These are phyloP conservation scores for Pachycephus smyrnensis DNA, from an alignment of 2,888 invertebrate species.

Conservation along the genomic window DNA sequence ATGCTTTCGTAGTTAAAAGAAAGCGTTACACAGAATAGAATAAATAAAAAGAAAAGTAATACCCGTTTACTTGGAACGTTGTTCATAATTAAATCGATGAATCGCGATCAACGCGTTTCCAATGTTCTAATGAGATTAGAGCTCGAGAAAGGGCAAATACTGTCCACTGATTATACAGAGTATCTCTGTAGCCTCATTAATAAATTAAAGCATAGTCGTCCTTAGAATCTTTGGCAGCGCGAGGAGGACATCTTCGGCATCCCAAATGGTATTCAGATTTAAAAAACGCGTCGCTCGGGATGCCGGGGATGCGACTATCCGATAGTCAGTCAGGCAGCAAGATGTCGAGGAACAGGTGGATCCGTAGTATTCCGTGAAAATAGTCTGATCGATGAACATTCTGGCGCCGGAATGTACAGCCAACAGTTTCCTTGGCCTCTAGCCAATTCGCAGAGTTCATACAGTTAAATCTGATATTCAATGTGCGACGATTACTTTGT, in stretches of 20 bases:
- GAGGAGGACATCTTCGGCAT: background rate
- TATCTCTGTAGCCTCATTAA: background rate
- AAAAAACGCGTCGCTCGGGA: background rate
- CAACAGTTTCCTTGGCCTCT: background rate
- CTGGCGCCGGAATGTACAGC: background rate
- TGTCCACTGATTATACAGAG: background rate
- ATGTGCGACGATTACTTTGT: background rate
- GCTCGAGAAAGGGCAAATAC: background rate
- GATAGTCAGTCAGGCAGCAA: background rate
- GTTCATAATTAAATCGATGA: no score
- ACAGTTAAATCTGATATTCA: background rate
- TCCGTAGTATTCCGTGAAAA: background rate
- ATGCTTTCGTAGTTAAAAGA: no score
- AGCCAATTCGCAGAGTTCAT: background rate
- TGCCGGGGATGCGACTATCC: background rate
- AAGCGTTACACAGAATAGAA: no score
- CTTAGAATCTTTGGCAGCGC: background rate
- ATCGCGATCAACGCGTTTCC: no score
- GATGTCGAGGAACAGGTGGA: conserved; percentile 6
- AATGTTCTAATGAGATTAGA: background rate
- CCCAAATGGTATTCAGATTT: no score
- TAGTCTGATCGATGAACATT: background rate
- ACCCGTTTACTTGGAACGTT: no score
- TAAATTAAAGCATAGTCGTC: background rate
- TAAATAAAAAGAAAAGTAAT: no score